phyloP scores from a whole-genome alignment of 2,888 invertebrate genomes.

The Sericinus montela region DNA sequence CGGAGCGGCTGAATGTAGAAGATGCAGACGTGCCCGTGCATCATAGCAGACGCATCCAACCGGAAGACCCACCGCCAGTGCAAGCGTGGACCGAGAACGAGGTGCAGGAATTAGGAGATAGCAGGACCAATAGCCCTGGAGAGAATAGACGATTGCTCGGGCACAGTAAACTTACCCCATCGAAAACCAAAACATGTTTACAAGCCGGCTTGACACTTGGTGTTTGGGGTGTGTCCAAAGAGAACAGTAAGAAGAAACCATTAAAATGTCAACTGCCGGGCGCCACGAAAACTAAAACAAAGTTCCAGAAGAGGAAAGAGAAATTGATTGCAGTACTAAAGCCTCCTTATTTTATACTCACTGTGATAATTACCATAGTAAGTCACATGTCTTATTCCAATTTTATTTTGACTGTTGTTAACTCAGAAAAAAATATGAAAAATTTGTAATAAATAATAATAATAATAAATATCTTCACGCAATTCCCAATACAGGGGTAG shows the following conservation, averaged over 20 bases:
- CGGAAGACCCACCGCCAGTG: conserved; percentile 38
- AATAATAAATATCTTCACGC: too few species aligned
- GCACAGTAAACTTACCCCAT: conserved; percentile 22
- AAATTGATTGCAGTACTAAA: conserved; percentile 49
- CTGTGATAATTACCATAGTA: conserved; percentile 59
- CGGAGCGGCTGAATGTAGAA: conserved; percentile 37
- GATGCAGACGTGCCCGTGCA: conserved; percentile 32
- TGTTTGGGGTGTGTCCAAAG: conserved; percentile 31
- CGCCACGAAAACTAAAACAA: conserved; percentile 40
- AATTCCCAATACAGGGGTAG: too few species aligned
- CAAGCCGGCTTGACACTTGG: conserved; percentile 55
- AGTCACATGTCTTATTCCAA: conserved; percentile 41
- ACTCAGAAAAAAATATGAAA: too few species aligned
- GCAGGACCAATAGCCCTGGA: conserved; percentile 43
- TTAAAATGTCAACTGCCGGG: conserved; percentile 28
- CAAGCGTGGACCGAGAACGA: conserved; percentile 60
- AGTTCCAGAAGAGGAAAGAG: conserved; percentile 53
- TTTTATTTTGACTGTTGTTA: too few species aligned
- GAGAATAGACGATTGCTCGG: conserved; percentile 51
- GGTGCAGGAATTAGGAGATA: conserved; percentile 30
- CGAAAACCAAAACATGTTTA: conserved; percentile 37
- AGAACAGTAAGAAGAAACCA: conserved; percentile 21
- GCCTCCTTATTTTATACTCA: conserved; percentile 65
- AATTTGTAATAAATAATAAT: too few species aligned
- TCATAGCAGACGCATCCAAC: conserved; percentile 45